Percentiles rank a stretch among this genome's conserved stretches.
These are phyloP conservation scores for Candidula unifasciata DNA, from an alignment of 2,888 invertebrate genomes.

Conservation along the genomic window DNA sequence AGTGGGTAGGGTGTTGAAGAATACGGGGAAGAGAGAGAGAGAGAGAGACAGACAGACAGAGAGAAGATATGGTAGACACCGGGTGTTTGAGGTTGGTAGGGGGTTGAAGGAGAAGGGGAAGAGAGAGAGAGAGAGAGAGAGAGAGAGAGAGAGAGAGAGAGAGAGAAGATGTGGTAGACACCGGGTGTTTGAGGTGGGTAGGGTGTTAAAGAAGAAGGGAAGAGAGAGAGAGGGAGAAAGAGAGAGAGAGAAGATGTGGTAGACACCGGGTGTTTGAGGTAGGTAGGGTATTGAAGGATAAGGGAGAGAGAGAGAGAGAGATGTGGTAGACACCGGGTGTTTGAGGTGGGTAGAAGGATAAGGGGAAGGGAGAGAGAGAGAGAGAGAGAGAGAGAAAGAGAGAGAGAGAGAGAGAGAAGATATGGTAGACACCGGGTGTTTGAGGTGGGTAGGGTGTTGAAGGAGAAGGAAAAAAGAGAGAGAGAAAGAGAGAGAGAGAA, in stretches of 20 bases:
- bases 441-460: conserved; percentile 20
- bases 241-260: too few relatives aligned
- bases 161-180: not conserved
- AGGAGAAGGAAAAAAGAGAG: not conserved
- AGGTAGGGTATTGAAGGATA: too few relatives aligned
- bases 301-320: too few relatives aligned
- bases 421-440: conserved; percentile 57
- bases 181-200: not conserved
- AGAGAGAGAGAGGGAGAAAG: too few relatives aligned
- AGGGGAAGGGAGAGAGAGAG: conserved; percentile 50
- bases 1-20: not conserved
- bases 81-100: not conserved
- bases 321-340: too few relatives aligned
- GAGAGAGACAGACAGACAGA: not conserved
- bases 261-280: too few relatives aligned
- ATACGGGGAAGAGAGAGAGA: not conserved
- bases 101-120: not conserved
- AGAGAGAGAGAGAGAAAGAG: conserved; percentile 58
- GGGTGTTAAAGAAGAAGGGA: too few relatives aligned
- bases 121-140: not conserved
- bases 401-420: conserved; percentile 61
- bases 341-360: too few relatives aligned
- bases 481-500: conserved; percentile 22
- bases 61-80: too few relatives aligned
- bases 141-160: not conserved